Percentiles rank a stretch among this genome's conserved stretches.
These are phyloP conservation scores for Pachydiplax longipennis DNA, from an alignment of 2,888 invertebrate genomes.

Conservation along the genomic window DNA sequence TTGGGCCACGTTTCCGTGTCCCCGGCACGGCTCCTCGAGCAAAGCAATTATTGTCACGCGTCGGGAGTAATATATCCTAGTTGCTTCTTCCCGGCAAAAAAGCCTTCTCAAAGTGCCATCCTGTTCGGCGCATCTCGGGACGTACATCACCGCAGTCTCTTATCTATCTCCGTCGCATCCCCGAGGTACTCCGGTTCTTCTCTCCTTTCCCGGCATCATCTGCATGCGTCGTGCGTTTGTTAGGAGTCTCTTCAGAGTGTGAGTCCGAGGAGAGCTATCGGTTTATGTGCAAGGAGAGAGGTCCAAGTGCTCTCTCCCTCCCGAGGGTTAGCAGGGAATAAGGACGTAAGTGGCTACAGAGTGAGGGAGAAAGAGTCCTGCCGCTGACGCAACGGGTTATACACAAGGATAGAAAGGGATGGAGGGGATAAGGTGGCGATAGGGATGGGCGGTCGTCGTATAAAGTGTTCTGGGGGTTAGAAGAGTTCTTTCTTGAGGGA, in stretches of 20 bases:
- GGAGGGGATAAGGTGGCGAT: not conserved
- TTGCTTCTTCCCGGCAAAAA: not conserved
- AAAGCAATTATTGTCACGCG: slow-evolving; percentile 33
- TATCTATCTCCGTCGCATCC: not conserved
- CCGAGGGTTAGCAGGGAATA: not conserved
- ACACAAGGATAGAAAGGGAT: not conserved
- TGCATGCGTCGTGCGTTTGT: not conserved
- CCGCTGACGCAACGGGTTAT: slow-evolving; percentile 3
- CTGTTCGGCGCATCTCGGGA: not conserved
- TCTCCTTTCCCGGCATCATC: not conserved
- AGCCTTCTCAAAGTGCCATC: not conserved
- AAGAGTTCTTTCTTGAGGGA: not conserved
- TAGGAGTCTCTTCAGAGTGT: not conserved
- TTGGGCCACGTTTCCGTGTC: not conserved
- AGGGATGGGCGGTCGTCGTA: not conserved
- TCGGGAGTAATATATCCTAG: slow-evolving; percentile 19
- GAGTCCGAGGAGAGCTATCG: not conserved
- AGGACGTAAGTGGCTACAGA: not conserved
- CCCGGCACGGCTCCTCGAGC: not conserved
- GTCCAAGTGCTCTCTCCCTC: not conserved
- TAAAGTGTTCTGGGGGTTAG: not conserved
- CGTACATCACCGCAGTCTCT: not conserved
- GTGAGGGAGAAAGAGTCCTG: not conserved
- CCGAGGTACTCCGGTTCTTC: not conserved
- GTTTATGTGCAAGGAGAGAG: not conserved